These are phyloP conservation scores for Cacatua alba DNA, from an alignment of 2,113 vertebrate genomes.

Conservation along the genomic window DNA sequence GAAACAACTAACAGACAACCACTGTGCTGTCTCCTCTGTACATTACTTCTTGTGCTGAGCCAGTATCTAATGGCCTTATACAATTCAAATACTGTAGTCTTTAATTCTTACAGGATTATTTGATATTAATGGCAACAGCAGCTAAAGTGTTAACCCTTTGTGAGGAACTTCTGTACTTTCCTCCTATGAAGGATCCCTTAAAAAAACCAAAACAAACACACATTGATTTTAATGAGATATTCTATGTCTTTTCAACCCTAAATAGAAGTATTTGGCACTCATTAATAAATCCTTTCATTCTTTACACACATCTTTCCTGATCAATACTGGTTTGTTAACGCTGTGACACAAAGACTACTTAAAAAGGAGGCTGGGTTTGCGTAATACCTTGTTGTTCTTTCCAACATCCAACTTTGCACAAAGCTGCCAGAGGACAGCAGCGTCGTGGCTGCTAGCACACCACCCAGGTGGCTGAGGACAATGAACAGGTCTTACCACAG, in stretches of 20 bases:
- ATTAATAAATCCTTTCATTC: background rate
- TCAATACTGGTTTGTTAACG: background rate
- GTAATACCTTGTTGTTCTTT: background rate
- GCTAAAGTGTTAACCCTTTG: background rate
- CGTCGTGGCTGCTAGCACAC: background rate
- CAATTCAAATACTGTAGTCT: background rate
- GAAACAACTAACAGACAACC: background rate
- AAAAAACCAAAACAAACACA: background rate
- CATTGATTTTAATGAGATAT: background rate
- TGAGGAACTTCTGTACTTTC: background rate
- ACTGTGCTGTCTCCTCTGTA: background rate
- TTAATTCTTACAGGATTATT: background rate
- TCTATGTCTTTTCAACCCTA: background rate
- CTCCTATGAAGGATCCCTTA: background rate
- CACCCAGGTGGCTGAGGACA: background rate
- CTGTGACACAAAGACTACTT: background rate
- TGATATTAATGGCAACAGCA: background rate
- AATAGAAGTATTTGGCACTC: conserved; percentile 1
- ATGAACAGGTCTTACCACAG: background rate
- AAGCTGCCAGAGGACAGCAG: background rate
- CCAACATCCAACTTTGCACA: background rate
- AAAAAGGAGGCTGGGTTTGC: background rate
- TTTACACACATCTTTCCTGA: background rate
- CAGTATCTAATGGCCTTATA: background rate
- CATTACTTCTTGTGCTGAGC: background rate